These are phyloP conservation scores for Corythaeola cristata DNA, from an alignment of 2,113 vertebrate genomes.

Conservation along the genomic window DNA sequence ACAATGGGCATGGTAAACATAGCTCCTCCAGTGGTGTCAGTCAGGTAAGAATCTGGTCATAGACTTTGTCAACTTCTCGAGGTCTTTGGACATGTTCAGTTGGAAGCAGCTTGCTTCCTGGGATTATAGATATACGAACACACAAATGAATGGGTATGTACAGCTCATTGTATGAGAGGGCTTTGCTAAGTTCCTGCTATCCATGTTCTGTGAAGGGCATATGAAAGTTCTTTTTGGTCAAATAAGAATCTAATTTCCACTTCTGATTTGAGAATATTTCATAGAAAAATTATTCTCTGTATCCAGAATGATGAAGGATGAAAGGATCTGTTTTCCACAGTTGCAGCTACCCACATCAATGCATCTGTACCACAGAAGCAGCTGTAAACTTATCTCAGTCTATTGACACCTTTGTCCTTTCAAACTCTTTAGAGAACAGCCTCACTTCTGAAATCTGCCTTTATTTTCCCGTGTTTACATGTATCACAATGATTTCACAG, in stretches of 20 bases:
- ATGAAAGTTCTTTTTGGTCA: not conserved
- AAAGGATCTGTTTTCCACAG: not conserved
- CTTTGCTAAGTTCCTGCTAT: not conserved
- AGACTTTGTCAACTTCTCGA: not conserved
- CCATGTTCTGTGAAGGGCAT: not conserved
- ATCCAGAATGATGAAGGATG: not conserved
- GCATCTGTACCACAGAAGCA: not conserved
- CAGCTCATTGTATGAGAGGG: not conserved
- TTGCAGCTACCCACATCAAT: not conserved
- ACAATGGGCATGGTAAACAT: rapidly evolving
- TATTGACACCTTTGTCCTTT: not conserved
- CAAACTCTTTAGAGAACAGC: not conserved
- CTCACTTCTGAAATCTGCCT: not conserved
- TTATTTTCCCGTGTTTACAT: not conserved
- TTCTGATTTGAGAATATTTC: not conserved
- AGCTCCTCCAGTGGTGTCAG: not conserved
- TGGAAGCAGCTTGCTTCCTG: not conserved
- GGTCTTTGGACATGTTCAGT: not conserved
- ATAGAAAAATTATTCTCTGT: not conserved
- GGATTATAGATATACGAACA: not conserved
- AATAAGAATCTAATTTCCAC: not conserved
- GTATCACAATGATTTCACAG: not conserved
- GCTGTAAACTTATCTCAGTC: not conserved
- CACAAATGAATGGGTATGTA: no score
- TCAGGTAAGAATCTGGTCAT: not conserved